Base-by-base conservation (phyloP, 2,888 invertebrate species). In the Scelioninae gen. 1 region DNA sequence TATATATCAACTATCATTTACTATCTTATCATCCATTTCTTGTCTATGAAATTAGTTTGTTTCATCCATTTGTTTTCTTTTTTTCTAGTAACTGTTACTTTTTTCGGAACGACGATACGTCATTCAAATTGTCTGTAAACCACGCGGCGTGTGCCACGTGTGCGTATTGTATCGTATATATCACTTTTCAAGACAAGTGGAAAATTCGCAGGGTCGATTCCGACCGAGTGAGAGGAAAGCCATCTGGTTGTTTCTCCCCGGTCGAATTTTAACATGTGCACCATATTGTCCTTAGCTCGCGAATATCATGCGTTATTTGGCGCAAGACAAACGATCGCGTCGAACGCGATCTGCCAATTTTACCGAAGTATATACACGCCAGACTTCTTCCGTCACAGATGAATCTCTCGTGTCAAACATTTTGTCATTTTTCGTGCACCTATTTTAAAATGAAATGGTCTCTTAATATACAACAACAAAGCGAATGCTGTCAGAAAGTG, bases 241-340 rank as follows among this genome's bases (percentile, higher is more conserved):
- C 86, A 85, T 86, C 83, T 81, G 85, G 74, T 34, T 62, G 58
- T 69, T 65, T 75, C 74, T 60, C 56, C 56, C 62, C 32, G 34
- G 60, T 45, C 84, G 85, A 84, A 87, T 87, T 85, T 89, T 87
- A 88, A 88, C 89, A 87, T 88, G 87, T 89, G 89, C 86, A 85
- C 82, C 89, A 88, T 88, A 89, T 89, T 88, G 89, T 88, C 88
- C 87, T 89, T 86, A 86, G 87, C 76, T 77, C 82, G 84, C 82
- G 85, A 90, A 89, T 89, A 88, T 87, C 87, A 88, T 88, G 90
- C 87, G 87, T 90, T 90, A 89, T 90, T 89, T 89, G 88, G 85
- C 85, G 80, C 68, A 85, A 88, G 90, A 90, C 86, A 89, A 89
- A 89, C 88, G 88, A 84, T 80, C 66, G 79, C 86, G 85, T 85